A percentile compares a stretch with the other conserved stretches of the same genome.
Conservation (phyloP, 2,888 invertebrate genomes). For the Dasysyrphus tricinctus region DNA sequence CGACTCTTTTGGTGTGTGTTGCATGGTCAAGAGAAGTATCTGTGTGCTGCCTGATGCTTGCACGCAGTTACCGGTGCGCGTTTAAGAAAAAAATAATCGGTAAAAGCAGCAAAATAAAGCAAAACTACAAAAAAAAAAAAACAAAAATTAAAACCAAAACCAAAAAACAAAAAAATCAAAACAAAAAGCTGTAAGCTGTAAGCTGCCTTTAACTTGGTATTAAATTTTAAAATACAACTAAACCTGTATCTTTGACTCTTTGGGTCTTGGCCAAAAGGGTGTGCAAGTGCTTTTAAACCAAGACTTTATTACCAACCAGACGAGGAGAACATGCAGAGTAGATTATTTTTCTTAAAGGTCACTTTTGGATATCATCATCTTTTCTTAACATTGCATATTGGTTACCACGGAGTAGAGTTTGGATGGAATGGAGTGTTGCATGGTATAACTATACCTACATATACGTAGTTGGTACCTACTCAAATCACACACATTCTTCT, state of each 20-base stretch:
- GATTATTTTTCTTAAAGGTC: slow-evolving; percentile 61
- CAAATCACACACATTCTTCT: slow-evolving; percentile 47
- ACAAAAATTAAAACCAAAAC: neutral
- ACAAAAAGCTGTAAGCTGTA: slow-evolving; percentile 45
- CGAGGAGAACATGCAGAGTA: slow-evolving; percentile 34
- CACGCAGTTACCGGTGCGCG: slow-evolving; percentile 74
- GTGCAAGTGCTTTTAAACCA: slow-evolving; percentile 56
- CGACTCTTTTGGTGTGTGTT: slow-evolving; percentile 38
- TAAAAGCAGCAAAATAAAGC: slow-evolving; percentile 51
- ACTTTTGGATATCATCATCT: slow-evolving; percentile 47
- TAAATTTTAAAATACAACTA: slow-evolving; percentile 71
- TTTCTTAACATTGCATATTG: neutral
- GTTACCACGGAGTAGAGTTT: neutral
- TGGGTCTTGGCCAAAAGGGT: slow-evolving; percentile 32
- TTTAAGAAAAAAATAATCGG: slow-evolving; percentile 73
- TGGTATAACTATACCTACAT: neutral
- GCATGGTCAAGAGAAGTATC: slow-evolving; percentile 61
- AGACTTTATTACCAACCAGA: slow-evolving; percentile 14
- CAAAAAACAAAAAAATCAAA: slow-evolving; percentile 3
- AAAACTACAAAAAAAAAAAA: slow-evolving; percentile 7
- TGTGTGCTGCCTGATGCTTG: slow-evolving; percentile 49
- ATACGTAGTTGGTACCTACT: slow-evolving; percentile 23
- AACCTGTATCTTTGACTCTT: slow-evolving; percentile 60
- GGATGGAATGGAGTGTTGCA: no score
- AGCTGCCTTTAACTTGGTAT: slow-evolving; percentile 70